Conservation (phyloP, 2,888 invertebrate genomes). For the Branchellion lobata region DNA sequence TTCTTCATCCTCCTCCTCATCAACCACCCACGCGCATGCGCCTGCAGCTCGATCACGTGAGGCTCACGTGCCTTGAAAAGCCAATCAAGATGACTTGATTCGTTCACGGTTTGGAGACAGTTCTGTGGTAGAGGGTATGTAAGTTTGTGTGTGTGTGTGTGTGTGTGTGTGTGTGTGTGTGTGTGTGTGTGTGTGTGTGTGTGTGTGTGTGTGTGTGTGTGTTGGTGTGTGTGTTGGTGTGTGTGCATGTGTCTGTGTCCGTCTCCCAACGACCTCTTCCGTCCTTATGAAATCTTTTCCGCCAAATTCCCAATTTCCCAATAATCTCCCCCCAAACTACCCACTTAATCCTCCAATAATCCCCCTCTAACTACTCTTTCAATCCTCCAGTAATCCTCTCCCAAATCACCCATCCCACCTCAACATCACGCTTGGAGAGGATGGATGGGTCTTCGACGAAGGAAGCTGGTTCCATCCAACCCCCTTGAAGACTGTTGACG, state of each 20-base stretch:
- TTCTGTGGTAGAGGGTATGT: conserved; percentile 52
- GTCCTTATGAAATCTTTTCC: background rate
- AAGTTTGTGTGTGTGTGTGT: background rate
- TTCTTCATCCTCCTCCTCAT: conserved; percentile 59
- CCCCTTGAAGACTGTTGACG: conserved; percentile 55
- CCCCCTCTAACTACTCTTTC: no score
- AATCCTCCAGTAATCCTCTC: no score
- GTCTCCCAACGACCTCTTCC: no score
- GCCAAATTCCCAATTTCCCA: no score
- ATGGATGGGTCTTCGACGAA: conserved; percentile 58
- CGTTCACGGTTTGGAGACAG: conserved; percentile 58
- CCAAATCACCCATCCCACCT: conserved; percentile 44
- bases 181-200: background rate
- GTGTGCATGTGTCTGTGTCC: no score
- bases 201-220: no score
- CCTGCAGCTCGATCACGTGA: conserved; percentile 68
- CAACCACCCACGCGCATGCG: conserved; percentile 68
- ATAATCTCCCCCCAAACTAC: no score
- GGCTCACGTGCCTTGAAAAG: conserved; percentile 59
- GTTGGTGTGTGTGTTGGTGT: no score
- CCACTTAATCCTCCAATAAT: no score
- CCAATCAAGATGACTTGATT: conserved; percentile 57
- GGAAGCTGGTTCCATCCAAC: conserved; percentile 57
- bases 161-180: no score
- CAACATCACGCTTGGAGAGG: conserved; percentile 59